phyloP scores from a whole-genome alignment of 2,113 vertebrate species.

The Pygathrix nemaeus region DNA sequence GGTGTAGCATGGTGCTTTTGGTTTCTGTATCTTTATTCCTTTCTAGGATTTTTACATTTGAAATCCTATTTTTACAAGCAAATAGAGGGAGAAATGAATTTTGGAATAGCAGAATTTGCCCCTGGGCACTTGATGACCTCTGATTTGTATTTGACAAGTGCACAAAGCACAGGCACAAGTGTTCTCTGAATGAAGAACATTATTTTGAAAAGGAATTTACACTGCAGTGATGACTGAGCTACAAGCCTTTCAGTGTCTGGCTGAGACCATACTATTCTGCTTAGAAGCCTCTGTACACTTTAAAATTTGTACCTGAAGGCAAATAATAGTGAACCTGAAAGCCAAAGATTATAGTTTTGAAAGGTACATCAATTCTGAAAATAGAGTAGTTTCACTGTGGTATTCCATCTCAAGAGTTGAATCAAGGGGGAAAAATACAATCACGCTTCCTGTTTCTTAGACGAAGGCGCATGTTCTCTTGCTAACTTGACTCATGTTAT shows the following conservation, averaged over 20 bases:
- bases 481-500: slow-evolving; percentile 59
- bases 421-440: slow-evolving; percentile 67
- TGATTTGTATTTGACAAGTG: slow-evolving; percentile 91
- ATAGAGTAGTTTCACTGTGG: slow-evolving; percentile 80
- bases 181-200: slow-evolving; percentile 86
- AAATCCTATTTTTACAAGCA: slow-evolving; percentile 83
- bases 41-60: slow-evolving; percentile 83
- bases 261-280: slow-evolving; percentile 84
- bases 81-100: slow-evolving; percentile 87
- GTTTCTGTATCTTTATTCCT: slow-evolving; percentile 72
- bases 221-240: slow-evolving; percentile 83
- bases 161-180: slow-evolving; percentile 84
- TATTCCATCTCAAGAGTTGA: slow-evolving; percentile 74
- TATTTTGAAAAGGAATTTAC: slow-evolving; percentile 88
- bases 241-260: slow-evolving; percentile 82
- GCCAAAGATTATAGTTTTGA: slow-evolving; percentile 86
- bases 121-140: slow-evolving; percentile 83
- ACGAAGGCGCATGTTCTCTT: slow-evolving; percentile 63
- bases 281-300: slow-evolving; percentile 85
- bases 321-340: slow-evolving; percentile 88
- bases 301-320: slow-evolving; percentile 84
- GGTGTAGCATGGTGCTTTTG: slow-evolving; percentile 52
- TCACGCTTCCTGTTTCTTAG: slow-evolving; percentile 64
- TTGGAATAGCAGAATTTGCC: slow-evolving; percentile 83
- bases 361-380: slow-evolving; percentile 87